phyloP scores from a whole-genome alignment of 2,888 invertebrate genomes.

The Dicyrtomina minuta region DNA sequence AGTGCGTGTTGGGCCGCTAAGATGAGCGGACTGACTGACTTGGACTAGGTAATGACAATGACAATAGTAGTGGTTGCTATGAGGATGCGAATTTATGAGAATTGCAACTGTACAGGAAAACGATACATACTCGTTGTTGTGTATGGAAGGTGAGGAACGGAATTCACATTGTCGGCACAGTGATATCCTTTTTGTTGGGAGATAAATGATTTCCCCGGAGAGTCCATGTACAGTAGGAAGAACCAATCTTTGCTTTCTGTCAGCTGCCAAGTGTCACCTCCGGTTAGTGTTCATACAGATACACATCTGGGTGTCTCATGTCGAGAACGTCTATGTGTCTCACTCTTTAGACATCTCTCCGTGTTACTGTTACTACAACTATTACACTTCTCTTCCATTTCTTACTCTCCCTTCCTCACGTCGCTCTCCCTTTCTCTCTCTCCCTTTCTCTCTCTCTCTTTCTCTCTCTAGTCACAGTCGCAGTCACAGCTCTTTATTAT shows the following conservation, averaged over 20 bases:
- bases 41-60: too few species aligned
- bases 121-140: too few species aligned
- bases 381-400: constrained; percentile 5
- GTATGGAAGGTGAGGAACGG: neutral
- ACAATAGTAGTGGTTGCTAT: too few species aligned
- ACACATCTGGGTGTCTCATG: constrained; percentile 35
- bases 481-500: too few species aligned
- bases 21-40: too few species aligned
- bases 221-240: constrained; percentile 33
- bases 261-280: constrained; percentile 54
- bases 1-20: too few species aligned
- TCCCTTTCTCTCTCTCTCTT: too few species aligned
- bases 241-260: constrained; percentile 50
- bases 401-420: neutral
- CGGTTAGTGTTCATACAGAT: constrained; percentile 53
- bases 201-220: constrained; percentile 54
- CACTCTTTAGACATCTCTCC: constrained; percentile 46
- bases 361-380: constrained; percentile 35
- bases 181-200: constrained; percentile 45
- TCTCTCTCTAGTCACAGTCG: too few species aligned
- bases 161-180: constrained; percentile 37
- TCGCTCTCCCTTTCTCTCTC: neutral
- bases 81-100: too few species aligned
- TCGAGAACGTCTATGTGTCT: neutral
- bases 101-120: too few species aligned